These are phyloP conservation scores for Polia nebulosa DNA, from an alignment of 2,888 invertebrate species.

Conservation along the genomic window DNA sequence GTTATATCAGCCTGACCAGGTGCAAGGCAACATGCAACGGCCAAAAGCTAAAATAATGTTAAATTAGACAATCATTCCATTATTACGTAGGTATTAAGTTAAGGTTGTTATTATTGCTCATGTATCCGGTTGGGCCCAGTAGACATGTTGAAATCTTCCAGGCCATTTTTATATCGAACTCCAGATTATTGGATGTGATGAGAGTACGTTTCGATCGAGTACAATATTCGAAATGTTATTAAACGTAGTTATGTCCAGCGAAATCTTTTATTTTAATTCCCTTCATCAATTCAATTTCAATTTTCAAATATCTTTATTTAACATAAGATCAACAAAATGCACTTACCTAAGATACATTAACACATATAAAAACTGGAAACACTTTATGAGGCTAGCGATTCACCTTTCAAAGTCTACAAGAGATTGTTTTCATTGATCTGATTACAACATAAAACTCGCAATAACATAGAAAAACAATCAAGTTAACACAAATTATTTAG, in stretches of 20 bases:
- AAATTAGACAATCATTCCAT: constrained; percentile 18
- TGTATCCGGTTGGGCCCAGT: constrained; percentile 27
- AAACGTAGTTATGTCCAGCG: constrained; percentile 73
- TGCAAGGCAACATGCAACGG: constrained; percentile 3
- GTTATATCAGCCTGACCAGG: constrained; percentile 21
- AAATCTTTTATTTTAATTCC: constrained; percentile 38
- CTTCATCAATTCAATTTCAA: background rate
- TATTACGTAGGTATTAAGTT: background rate
- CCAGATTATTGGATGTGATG: constrained; percentile 27
- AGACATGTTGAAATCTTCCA: constrained; percentile 18
- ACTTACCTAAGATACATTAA: no score
- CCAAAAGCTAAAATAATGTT: background rate
- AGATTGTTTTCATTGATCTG: no score
- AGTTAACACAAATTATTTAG: no score
- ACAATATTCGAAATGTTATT: constrained; percentile 73
- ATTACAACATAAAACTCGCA: no score
- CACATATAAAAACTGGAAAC: no score
- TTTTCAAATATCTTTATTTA: no score
- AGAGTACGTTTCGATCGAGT: constrained; percentile 57
- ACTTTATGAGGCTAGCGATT: no score
- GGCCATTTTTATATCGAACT: constrained; percentile 54
- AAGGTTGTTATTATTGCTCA: background rate
- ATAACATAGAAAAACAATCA: no score
- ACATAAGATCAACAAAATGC: no score
- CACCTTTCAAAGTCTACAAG: no score